phyloP scores from a whole-genome alignment of 2,113 vertebrate species.

The Dipodomys ordii region DNA sequence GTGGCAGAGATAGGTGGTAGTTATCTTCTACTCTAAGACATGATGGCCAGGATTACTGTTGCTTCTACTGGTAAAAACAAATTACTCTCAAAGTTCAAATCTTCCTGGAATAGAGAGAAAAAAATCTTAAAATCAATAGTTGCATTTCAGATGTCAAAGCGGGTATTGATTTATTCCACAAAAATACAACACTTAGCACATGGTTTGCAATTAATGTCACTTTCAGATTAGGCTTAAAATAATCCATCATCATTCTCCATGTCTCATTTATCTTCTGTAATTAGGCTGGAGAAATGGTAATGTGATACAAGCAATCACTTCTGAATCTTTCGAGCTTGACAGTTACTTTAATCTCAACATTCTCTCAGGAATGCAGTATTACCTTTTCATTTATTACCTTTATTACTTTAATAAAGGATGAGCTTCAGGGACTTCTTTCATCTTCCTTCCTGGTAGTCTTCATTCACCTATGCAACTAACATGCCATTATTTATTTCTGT shows the following conservation, averaged over 20 bases:
- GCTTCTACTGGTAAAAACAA: background rate
- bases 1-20: background rate
- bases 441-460: background rate
- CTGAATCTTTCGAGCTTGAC: constrained; percentile 31
- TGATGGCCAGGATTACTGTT: background rate
- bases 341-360: constrained; percentile 28
- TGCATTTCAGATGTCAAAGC: constrained; percentile 10
- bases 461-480: background rate
- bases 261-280: constrained; percentile 34
- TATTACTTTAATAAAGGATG: background rate
- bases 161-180: constrained; percentile 7
- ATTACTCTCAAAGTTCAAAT: constrained; percentile 44
- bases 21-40: background rate
- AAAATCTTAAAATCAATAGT: background rate
- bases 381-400: constrained; percentile 30
- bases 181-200: constrained; percentile 14
- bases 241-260: constrained; percentile 26
- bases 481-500: background rate
- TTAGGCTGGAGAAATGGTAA: constrained; percentile 24
- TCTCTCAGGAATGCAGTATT: background rate
- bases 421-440: background rate
- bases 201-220: background rate
- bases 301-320: constrained; percentile 32
- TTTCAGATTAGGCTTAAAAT: constrained; percentile 27
- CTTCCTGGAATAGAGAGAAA: background rate